Evolutionary conservation across 2,113 vertebrate genomes (phyloP), one percentile per base, ranked within the genome.

Genomic region (Strigops habroptila): DNA sequence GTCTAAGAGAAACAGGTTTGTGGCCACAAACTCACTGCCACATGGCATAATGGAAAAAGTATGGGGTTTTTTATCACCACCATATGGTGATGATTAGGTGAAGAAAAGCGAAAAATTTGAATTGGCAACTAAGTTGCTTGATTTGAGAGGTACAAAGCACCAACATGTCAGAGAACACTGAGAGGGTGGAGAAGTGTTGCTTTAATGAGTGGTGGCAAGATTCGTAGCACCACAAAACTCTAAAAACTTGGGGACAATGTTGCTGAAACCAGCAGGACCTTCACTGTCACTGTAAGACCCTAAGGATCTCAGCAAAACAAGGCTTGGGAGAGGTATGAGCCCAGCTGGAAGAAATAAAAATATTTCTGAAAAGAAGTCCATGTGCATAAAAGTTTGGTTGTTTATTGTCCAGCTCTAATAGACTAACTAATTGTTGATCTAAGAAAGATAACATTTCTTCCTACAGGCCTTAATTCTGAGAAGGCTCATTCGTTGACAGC

Each of bases 71-170:
- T 69, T 13, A 28, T 35, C 12, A 62, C 62, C 27, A 52, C 14
- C 6, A 3, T 28, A 3, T 62, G 14, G 6, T 35, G 23, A 51
- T 46, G 46, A 64, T 68, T 39, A 75, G 18, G 10, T 18, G 30
- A 82, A 74, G 30, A 83, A 80, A 78, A 8, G 59, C 3, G 23
- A 65, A 80, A 81, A 55, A 67, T 13, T 1, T 31, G 15, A 82
- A 55, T 4, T 28, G 30, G 1, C 48, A 41, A 33, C 5, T 60
- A 76, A 48, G 6, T 19, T 0, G 0, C 37, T 68, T 81, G 30
- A 9, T 94, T n/a, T 93, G 63, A 79, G 60, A 63, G 15, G n/a
- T 31, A 55, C 11, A 16, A 71, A 78, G 30, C 12, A 81, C 7
- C 25, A n/a, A 60, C 4, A 5, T 4, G 2, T 62, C 35, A n/a